These are phyloP conservation scores for Pseudolycoriella hygida DNA, from an alignment of 2,888 invertebrate species.

Conservation along the genomic window DNA sequence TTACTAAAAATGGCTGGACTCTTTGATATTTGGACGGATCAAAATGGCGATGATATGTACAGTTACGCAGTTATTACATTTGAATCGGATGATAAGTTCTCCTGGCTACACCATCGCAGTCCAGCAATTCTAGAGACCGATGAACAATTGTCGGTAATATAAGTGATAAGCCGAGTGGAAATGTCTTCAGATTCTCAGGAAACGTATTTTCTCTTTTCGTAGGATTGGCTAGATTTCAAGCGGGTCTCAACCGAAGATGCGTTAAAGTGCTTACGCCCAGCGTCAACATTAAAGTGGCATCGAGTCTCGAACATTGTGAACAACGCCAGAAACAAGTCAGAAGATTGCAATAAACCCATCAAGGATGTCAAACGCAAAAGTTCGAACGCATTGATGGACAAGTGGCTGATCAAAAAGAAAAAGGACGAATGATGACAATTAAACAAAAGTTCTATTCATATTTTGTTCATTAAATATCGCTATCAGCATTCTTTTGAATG, in stretches of 20 bases:
- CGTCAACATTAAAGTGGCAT: constrained; percentile 41
- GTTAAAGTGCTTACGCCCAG: constrained; percentile 31
- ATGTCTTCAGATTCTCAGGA: constrained; percentile 5
- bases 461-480: no score
- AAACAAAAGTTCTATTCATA: no score
- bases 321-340: constrained; percentile 48
- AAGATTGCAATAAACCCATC: constrained; percentile 34
- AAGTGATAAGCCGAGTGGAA: no score
- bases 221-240: constrained; percentile 45
- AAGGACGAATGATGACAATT: no score
- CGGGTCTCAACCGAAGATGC: constrained; percentile 31
- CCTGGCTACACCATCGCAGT: constrained; percentile 64
- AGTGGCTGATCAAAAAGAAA: no score
- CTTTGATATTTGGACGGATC: constrained; percentile 48
- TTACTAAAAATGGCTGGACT: constrained; percentile 60
- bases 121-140: constrained; percentile 59
- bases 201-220: constrained; percentile 26
- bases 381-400: no score
- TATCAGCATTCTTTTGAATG: constrained; percentile 17
- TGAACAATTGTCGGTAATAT: constrained; percentile 43
- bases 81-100: constrained; percentile 45
- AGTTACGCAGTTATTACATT: constrained; percentile 64
- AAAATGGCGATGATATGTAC: constrained; percentile 39
- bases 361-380: no score
- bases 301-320: constrained; percentile 53